These are phyloP conservation scores for Thalassaphorura encarpata DNA, from an alignment of 1,140 invertebrate genomes.

Conservation along the genomic window DNA sequence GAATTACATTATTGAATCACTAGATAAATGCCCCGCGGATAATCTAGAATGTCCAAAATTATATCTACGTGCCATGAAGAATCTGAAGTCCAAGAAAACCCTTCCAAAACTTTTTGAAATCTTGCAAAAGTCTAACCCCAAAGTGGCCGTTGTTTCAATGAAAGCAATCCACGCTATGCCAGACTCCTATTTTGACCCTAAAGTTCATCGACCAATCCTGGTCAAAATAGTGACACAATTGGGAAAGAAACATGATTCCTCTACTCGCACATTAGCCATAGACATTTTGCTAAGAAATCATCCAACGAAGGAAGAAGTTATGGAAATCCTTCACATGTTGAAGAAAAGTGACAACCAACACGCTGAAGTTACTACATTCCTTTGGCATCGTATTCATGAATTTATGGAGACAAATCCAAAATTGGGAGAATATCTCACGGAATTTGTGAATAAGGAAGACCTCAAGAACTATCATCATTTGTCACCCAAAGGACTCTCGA, in stretches of 20 bases:
- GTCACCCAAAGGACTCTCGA: conserved; percentile 56
- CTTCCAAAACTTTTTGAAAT: conserved; percentile 49
- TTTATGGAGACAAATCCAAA: conserved; percentile 28
- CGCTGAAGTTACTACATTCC: conserved; percentile 32
- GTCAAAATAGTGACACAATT: conserved; percentile 52
- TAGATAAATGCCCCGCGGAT: conserved; percentile 45
- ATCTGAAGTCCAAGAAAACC: conserved; percentile 48
- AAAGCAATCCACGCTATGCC: conserved; percentile 51
- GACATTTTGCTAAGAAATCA: conserved; percentile 57
- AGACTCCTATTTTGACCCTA: conserved; percentile 39
- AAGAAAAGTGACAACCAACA: conserved; percentile 17
- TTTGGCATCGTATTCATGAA: conserved; percentile 32
- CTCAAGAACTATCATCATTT: conserved; percentile 57
- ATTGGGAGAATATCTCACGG: conserved; percentile 29
- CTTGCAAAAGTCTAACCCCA: conserved; percentile 42
- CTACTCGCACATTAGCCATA: conserved; percentile 55
- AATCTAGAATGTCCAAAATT: conserved; percentile 43
- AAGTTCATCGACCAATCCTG: conserved; percentile 28
- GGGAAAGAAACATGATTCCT: conserved; percentile 54
- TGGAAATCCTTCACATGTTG: conserved; percentile 47
- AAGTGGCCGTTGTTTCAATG: conserved; percentile 51
- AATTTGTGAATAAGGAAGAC: conserved; percentile 34
- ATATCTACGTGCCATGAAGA: conserved; percentile 56
- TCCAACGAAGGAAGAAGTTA: conserved; percentile 45
- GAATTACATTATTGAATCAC: conserved; percentile 41